Percentiles rank a stretch among this genome's conserved stretches.
Conservation (phyloP, 2,113 vertebrate genomes). For the Halichoeres trimaculatus region DNA sequence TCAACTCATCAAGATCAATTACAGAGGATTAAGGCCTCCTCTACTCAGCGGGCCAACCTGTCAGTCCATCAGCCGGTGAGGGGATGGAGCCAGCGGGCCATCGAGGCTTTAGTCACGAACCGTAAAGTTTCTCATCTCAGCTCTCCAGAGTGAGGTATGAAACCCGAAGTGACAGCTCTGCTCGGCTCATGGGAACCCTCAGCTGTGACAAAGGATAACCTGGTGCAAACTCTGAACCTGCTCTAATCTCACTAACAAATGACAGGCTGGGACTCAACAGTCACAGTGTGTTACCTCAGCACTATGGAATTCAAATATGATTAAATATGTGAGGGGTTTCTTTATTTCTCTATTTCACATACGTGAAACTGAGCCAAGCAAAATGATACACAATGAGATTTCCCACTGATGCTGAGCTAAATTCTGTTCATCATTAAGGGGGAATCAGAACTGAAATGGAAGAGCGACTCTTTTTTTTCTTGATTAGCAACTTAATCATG, state of each 20-base stretch:
- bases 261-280: constrained; percentile 35
- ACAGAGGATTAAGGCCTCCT: constrained; percentile 57
- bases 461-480: no score
- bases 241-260: constrained; percentile 42
- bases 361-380: constrained; percentile 34
- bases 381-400: constrained; percentile 1
- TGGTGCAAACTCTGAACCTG: constrained; percentile 51
- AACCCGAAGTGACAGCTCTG: constrained; percentile 61
- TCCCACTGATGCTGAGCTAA: constrained; percentile 3
- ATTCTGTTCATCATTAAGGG: constrained; percentile 18
- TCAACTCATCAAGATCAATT: constrained; percentile 74
- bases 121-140: constrained; percentile 49
- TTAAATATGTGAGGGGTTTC: constrained; percentile 23
- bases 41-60: constrained; percentile 33
- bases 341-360: constrained; percentile 14
- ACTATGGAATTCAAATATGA: constrained; percentile 31
- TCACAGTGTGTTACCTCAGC: constrained; percentile 34
- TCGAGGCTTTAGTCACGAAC: constrained; percentile 71
- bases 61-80: constrained; percentile 56
- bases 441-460: background rate
- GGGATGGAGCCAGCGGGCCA: constrained; percentile 58
- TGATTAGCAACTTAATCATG: background rate
- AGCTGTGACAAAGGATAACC: constrained; percentile 69
- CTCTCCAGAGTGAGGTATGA: constrained; percentile 54
- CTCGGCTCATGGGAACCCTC: constrained; percentile 37